A percentile compares a stretch with the other conserved stretches of the same genome.
These are phyloP conservation scores for Pristionchus japonicus DNA, from an alignment of 2,888 invertebrate genomes.

Conservation along the genomic window DNA sequence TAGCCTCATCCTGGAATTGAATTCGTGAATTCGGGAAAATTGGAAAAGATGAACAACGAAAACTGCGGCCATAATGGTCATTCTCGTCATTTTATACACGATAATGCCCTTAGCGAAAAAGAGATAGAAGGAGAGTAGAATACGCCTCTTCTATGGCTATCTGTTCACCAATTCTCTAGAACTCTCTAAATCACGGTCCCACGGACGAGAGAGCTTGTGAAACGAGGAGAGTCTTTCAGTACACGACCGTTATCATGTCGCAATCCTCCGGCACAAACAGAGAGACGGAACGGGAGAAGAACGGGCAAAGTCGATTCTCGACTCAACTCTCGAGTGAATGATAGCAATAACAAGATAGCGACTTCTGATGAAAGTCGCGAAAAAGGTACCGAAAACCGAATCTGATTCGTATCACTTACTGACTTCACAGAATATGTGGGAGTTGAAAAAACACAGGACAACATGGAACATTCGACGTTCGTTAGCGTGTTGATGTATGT, in stretches of 20 bases:
- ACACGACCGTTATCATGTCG: neutral
- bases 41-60: neutral
- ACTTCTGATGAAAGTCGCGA: neutral
- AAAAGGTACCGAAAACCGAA: neutral
- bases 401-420: neutral
- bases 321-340: neutral
- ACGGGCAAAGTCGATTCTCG: neutral
- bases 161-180: too few relatives aligned
- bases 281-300: neutral
- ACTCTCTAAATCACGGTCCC: neutral
- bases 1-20: slow-evolving; percentile 1
- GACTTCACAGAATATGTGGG: neutral
- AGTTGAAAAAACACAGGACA: too few relatives aligned
- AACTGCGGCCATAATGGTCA: neutral
- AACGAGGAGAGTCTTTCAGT: too few relatives aligned
- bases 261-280: neutral
- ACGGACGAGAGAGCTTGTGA: too few relatives aligned
- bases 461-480: too few relatives aligned
- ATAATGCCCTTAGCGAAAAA: neutral
- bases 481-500: too few relatives aligned
- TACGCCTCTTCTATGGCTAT: neutral
- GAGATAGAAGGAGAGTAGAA: neutral
- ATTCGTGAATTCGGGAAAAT: neutral
- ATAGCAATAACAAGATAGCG: neutral
- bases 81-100: neutral